Base-by-base conservation (phyloP, 2,113 vertebrate genomes). In the Numenius arquata region DNA sequence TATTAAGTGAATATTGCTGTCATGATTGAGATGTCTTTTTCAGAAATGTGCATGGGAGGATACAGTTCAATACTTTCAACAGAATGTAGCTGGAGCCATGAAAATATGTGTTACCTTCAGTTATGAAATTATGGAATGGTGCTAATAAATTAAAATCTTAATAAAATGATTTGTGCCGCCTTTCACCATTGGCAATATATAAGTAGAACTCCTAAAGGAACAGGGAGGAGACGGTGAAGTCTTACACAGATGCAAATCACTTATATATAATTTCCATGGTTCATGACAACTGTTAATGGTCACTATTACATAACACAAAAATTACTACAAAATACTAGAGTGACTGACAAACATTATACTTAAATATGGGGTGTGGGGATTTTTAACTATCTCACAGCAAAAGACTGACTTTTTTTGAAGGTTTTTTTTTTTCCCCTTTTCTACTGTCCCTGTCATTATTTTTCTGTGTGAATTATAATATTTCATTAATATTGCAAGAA, bases 1-100 rank as follows among this genome's bases (percentile, higher is more conserved):
- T 76, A 87, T 65, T 76, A 93, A 95, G 59, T 71, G 58, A 87
- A 87, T 89, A 30, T 92, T 90, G 74, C 50, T 84, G 70, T 41
- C 32, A n/a, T 61, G 77, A 82, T 62, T 16, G 34, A 93, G 55
- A 84, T 53, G 50, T 67, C 71, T 95, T 62, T 91, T 91, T 91
- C 81, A 92, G 47, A 90, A 89, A 48, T 65, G 26, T 74, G 19
- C 80, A 85, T 80, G 59, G 43, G 13, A 87, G 12, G 61, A 86
- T 82, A 21, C 6, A 67, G 50, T 63, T 89, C 68, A 93, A 68
- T 79, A 45, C 58, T 71, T 93, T 66, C 70, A 78, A 82, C 8
- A 78, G 90, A 93, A 86, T 1, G 0, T 27, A 61, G 20, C 13
- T 73, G 43, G 41, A 82, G 82, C 79, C 27, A n/a, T 78, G 52